phyloP scores from a whole-genome alignment of 2,888 invertebrate species.

The Drosophila emarginata region DNA sequence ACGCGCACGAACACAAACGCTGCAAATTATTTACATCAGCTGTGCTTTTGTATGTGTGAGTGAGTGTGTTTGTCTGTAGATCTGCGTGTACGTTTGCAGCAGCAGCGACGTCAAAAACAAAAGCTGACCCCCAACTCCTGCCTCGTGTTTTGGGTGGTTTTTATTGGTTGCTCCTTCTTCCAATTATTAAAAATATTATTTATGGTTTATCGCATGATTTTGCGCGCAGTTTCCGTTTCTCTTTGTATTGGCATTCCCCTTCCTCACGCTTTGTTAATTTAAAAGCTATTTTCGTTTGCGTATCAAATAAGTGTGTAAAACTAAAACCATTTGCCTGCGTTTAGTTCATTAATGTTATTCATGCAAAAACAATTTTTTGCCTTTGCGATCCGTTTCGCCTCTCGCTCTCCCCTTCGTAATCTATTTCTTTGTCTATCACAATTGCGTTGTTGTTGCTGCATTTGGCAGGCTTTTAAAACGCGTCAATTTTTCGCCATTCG shows the following conservation, averaged over 20 bases:
- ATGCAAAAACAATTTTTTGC: slow-evolving; percentile 25
- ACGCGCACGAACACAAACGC: slow-evolving; percentile 63
- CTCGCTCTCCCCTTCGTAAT: slow-evolving; percentile 57
- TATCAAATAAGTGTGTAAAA: slow-evolving; percentile 53
- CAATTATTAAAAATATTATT: slow-evolving; percentile 38
- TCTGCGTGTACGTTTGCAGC: slow-evolving; percentile 46
- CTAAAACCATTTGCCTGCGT: slow-evolving; percentile 49
- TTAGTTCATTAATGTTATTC: slow-evolving; percentile 28
- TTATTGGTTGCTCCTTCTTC: slow-evolving; percentile 27
- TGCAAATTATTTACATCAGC: slow-evolving; percentile 73
- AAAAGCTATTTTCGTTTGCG: slow-evolving; percentile 57
- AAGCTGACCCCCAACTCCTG: slow-evolving; percentile 46
- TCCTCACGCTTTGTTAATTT: slow-evolving; percentile 22
- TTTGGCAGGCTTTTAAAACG: slow-evolving; percentile 61
- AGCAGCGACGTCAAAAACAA: slow-evolving; percentile 53
- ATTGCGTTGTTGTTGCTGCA: slow-evolving; percentile 74
- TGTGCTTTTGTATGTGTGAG: slow-evolving; percentile 41
- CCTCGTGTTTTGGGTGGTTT: slow-evolving; percentile 31
- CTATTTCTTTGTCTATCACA: slow-evolving; percentile 78
- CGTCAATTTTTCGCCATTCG: slow-evolving; percentile 57
- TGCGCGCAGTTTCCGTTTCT: slow-evolving; percentile 28
- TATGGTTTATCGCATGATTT: slow-evolving; percentile 62
- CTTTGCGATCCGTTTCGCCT: slow-evolving; percentile 20
- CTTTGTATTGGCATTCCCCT: slow-evolving; percentile 4
- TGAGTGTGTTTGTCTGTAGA: slow-evolving; percentile 27